These are phyloP conservation scores for Hylaea fasciaria DNA, from an alignment of 2,888 invertebrate genomes.

Conservation along the genomic window DNA sequence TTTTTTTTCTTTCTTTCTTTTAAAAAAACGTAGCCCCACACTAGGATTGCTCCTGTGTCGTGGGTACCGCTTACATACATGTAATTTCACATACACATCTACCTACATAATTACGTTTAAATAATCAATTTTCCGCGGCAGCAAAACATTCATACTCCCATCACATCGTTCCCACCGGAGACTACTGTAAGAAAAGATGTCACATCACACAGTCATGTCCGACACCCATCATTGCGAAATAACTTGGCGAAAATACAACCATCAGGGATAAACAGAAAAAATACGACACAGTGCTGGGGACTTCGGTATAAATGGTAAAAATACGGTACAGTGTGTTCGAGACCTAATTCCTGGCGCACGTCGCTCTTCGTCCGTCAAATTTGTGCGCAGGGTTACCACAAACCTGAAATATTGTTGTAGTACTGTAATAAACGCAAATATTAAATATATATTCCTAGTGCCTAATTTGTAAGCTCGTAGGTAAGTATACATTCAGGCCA, in stretches of 20 bases:
- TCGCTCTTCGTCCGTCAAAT: conserved; percentile 71
- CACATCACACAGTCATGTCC: conserved; percentile 43
- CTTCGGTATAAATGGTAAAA: conserved; percentile 49
- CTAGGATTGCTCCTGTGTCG: no score
- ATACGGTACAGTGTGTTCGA: conserved; percentile 59
- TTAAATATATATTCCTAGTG: no score
- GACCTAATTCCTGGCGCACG: conserved; percentile 74
- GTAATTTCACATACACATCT: no score
- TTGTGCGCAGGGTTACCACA: conserved; percentile 66
- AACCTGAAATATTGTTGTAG: conserved; percentile 14
- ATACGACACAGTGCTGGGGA: conserved; percentile 47
- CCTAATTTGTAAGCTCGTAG: no score
- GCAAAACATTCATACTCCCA: conserved; percentile 3
- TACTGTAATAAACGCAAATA: neutral
- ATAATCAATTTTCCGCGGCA: neutral
- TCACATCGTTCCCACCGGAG: conserved; percentile 21
- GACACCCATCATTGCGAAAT: conserved; percentile 65
- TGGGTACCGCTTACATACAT: no score
- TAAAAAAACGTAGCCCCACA: no score
- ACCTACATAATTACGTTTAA: no score
- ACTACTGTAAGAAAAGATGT: conserved; percentile 32
- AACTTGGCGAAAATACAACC: conserved; percentile 45
- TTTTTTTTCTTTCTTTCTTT: no score
- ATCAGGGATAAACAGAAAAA: conserved; percentile 49
- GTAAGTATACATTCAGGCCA: no score